Percentiles rank a stretch among this genome's conserved stretches.
phyloP scores from a whole-genome alignment of 2,797 vertebrate species.

The Semaprochilodus insignis region DNA sequence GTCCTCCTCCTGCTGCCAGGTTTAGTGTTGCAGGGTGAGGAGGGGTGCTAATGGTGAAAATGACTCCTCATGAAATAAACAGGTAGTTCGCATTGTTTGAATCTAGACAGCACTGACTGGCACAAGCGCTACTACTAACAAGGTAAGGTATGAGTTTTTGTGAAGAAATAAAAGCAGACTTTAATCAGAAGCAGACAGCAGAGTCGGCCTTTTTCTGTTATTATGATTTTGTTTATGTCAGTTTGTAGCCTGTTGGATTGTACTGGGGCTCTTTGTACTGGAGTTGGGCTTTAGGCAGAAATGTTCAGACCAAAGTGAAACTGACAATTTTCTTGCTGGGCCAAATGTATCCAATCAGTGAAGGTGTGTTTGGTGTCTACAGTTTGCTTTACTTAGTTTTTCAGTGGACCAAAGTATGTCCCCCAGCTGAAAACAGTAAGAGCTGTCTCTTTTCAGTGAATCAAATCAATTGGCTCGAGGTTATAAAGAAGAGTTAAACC shows the following conservation, averaged over 20 bases:
- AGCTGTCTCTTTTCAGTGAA: no score
- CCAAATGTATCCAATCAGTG: no score
- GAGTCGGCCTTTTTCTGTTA: neutral
- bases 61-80: constrained; percentile 39
- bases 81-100: constrained; percentile 8
- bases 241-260: neutral
- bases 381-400: no score
- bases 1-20: constrained; percentile 11
- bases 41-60: constrained; percentile 27
- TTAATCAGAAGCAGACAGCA: neutral
- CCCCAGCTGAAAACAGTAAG: no score
- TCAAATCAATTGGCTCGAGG: no score
- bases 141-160: neutral
- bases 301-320: neutral
- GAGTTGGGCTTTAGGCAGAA: neutral
- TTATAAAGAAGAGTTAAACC: no score
- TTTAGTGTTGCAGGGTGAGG: constrained; percentile 1
- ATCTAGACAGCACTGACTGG: neutral
- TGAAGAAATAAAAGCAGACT: constrained; percentile 1
- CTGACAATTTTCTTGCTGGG: no score
- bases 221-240: constrained; percentile 7
- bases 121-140: neutral
- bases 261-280: no score
- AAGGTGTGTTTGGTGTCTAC: no score
- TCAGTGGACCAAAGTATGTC: no score